Evolutionary conservation across 2,113 vertebrate genomes (phyloP), one percentile per base, ranked within the genome.

Genomic region (Cyphomyrus plagiostoma): DNA sequence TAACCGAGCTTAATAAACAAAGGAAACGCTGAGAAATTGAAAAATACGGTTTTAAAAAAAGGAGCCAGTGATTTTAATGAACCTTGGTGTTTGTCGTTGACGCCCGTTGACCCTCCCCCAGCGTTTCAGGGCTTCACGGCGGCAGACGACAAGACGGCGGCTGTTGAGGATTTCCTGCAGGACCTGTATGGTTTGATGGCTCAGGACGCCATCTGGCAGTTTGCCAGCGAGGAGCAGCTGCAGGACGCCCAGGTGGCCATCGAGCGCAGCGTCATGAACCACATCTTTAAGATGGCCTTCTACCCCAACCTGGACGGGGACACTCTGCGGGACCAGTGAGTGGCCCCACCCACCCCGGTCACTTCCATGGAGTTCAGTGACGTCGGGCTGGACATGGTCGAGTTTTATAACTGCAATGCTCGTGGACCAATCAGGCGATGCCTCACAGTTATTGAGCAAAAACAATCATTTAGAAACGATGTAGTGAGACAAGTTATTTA

Each of bases 281-380:
- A 97, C 90, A 99, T 99, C 90, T 99, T 99, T 95, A 99, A 99
- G 94, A 97, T 99, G 3, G 98, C 98, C 6, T 99, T 99, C 94
- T 98, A 98, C 94, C 98, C 98, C 48, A 99, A 99, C 90, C 98
- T 97, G 94, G 98, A 99, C 35, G 98, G 98, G 86, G 98, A 99
- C 91, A 97, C 97, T 91, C 92, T 99, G 90, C 96, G 98, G 94
- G 98, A 99, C 95, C 98, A 99, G 98, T 99, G 93, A 97, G 96
- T 96, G 1, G 35, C 46, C 46, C n/a, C 53, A 2, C 15, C 17
- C 46, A 1, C n/a, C 85, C 9, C n/a, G 35, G 70, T 9, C 26
- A 17, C 35, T 17, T 39, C 70, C 70, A 10, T 5, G n/a, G 4
- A 7, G 26, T 39, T 39, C 74, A 6, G 74, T n/a, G 56, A 9